Percentiles rank a stretch among this genome's conserved stretches.
These are phyloP conservation scores for Marmota flaviventris DNA, from an alignment of 2,113 vertebrate species.

Conservation along the genomic window DNA sequence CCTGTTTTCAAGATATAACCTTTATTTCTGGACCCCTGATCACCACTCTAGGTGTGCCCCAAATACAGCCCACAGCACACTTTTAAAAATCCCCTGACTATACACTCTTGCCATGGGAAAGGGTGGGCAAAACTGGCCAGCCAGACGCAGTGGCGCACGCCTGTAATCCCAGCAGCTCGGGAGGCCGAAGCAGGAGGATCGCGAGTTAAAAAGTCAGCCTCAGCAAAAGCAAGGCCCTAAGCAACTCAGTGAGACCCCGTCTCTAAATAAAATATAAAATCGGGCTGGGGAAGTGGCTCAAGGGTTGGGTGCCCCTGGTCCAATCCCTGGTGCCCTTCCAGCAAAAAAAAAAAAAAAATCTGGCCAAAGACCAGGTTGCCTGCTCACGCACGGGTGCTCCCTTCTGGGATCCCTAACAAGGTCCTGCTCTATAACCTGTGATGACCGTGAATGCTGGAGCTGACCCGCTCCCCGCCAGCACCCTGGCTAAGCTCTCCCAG, in stretches of 20 bases:
- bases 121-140: too few species aligned
- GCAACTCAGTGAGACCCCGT: too few species aligned
- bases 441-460: fast-evolving
- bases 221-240: too few species aligned
- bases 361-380: neutral
- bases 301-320: too few species aligned
- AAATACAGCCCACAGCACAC: neutral
- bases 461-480: fast-evolving
- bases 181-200: too few species aligned
- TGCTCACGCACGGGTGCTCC: fast-evolving
- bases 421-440: neutral
- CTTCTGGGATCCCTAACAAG: neutral
- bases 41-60: neutral
- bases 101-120: neutral
- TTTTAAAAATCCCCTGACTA: neutral
- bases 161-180: too few species aligned
- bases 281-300: too few species aligned
- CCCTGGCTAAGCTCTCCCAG: neutral
- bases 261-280: too few species aligned
- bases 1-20: neutral
- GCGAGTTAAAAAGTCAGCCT: too few species aligned
- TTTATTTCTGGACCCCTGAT: neutral
- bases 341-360: too few species aligned
- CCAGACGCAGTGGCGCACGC: too few species aligned
- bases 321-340: too few species aligned